Conservation (phyloP, 1,140 invertebrate genomes). For the Cherax quadricarinatus region DNA sequence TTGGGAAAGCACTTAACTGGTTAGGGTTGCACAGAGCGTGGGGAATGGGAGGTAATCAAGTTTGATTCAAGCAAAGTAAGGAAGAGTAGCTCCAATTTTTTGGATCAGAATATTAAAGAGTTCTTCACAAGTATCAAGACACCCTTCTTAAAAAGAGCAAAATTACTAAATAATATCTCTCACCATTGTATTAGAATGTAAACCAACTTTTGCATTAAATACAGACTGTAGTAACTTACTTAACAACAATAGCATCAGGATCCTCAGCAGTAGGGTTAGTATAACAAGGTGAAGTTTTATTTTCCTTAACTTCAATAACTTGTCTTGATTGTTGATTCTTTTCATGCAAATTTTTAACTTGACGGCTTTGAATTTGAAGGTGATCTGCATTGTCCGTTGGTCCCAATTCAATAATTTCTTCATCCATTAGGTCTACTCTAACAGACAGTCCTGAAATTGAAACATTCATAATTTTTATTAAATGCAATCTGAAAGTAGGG, state of each 20-base stretch:
- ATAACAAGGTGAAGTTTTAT: constrained; percentile 19
- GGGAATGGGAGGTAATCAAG: too few relatives aligned
- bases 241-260: constrained; percentile 57
- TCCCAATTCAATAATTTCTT: constrained; percentile 50
- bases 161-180: too few relatives aligned
- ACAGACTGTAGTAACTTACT: constrained; percentile 17
- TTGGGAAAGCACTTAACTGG: too few relatives aligned
- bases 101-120: too few relatives aligned
- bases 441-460: constrained; percentile 22
- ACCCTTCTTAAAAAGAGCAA: too few relatives aligned
- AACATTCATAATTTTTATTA: not conserved
- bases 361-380: constrained; percentile 51
- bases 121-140: too few relatives aligned
- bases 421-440: constrained; percentile 49
- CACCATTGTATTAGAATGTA: too few relatives aligned
- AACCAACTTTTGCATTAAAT: too few relatives aligned
- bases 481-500: too few relatives aligned
- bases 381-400: constrained; percentile 53
- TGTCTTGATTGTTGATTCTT: constrained; percentile 42
- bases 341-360: constrained; percentile 28
- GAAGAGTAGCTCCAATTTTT: too few relatives aligned
- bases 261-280: constrained; percentile 41
- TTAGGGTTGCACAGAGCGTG: too few relatives aligned
- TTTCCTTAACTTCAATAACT: constrained; percentile 54
- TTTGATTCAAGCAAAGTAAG: too few relatives aligned